Evolutionary conservation across 2,113 vertebrate genomes (phyloP).

Genomic region (Eublepharis macularius): DNA sequence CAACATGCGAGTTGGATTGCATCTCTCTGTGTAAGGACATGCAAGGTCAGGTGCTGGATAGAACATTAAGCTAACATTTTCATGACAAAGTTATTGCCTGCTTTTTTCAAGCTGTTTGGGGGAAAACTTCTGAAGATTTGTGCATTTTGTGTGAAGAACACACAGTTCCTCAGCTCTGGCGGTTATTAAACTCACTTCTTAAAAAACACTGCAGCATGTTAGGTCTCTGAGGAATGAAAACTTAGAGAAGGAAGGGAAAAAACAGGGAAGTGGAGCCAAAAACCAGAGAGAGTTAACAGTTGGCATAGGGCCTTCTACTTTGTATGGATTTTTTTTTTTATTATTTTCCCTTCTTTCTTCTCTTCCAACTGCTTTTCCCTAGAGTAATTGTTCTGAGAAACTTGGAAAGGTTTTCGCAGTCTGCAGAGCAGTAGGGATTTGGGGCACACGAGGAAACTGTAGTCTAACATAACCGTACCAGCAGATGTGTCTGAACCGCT

Average conservation of each 20-base stretch:
- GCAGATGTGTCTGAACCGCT: constrained; percentile 61
- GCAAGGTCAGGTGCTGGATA: constrained; percentile 47
- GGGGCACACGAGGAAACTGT: constrained; percentile 60
- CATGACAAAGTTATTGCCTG: not conserved
- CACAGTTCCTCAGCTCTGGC: not conserved
- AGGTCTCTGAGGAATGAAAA: constrained; percentile 65
- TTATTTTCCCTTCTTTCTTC: not conserved
- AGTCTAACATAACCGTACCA: constrained; percentile 55
- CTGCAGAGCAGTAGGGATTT: constrained; percentile 58
- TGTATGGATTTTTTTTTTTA: constrained; percentile 26
- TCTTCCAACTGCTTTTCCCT: constrained; percentile 53
- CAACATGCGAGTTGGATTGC: not conserved
- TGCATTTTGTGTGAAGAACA: not conserved
- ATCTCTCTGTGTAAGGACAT: constrained; percentile 25
- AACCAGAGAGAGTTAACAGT: constrained; percentile 62
- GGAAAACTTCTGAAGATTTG: not conserved
- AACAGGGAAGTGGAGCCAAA: constrained; percentile 62
- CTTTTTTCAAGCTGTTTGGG: not conserved
- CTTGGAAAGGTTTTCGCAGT: constrained; percentile 64
- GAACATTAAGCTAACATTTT: not conserved
- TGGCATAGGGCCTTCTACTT: constrained; percentile 61
- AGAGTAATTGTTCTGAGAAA: constrained; percentile 60
- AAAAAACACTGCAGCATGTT: constrained; percentile 55
- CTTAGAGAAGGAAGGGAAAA: constrained; percentile 48
- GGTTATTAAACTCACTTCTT: constrained; percentile 30